Base-by-base conservation (phyloP, 30 jellyfish, hydroid and myxozoan genomes). In the Chironex yamaguchii region DNA sequence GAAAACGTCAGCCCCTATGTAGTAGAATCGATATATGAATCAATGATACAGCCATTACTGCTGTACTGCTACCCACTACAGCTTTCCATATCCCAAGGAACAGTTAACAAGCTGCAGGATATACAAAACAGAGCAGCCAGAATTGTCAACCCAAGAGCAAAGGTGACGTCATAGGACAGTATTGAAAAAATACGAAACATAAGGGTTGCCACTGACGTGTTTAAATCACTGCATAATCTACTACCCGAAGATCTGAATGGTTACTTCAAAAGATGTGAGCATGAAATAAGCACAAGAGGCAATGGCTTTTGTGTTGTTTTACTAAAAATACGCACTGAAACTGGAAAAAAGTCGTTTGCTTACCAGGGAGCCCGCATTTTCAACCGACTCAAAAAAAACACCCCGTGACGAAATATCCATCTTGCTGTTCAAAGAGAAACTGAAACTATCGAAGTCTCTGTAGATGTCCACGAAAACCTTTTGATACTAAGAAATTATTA, bases 11-110 rank as follows among this genome's bases (percentile, higher is more conserved):
- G 87, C 71, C 71, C 93, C 0, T 62, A 49, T 68, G 82, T 34
- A 33, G 86, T 76, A 11, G 86, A 73, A 73, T 28, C 86, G 34
- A 73, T 73, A 1, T 73, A 73, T 49, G 71, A 70, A 36, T 36
- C 89, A 54, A 68, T 83, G 93, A 67, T 83, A 67, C 83, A 78
- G n/a, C 93, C 93, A 48, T 34, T 83, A 51, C 84, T 83, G 36
- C 58, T 36, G 73, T 68, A 83, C 87, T 83, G 93, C 69, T 83
- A 70, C 79, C 93, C 89, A 29, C 75, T 69, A 49, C 87, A 62
- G 83, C 79, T 53, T 83, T 31, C 87, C 81, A 79, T 68, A 83
- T 72, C 83, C 93, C 1, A 48, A 21, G 83, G 69, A 34, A 76
- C 88, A 76, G 86, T 48, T 36, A 58, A 28, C 49, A 75, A 75